Evolutionary conservation across 2,888 invertebrate species (phyloP).

Genomic region (Heliconius hortense): DNA sequence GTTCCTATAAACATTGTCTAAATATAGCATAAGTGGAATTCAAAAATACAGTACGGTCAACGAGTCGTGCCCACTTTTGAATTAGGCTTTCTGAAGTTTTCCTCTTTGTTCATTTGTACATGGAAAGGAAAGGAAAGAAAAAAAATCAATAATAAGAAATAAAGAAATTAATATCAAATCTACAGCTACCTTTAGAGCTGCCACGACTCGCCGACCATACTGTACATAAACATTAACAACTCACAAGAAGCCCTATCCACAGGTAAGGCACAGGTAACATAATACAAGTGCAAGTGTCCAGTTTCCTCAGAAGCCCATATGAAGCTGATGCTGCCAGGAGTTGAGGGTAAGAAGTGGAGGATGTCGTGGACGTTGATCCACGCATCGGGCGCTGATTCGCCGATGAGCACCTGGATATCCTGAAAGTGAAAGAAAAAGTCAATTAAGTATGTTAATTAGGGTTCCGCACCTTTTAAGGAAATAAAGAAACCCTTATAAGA

Average conservation of each 20-base stretch:
- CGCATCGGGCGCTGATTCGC: conserved; percentile 84
- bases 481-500: too few relatives aligned
- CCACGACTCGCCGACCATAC: neutral
- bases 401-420: conserved; percentile 65
- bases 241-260: conserved; percentile 52
- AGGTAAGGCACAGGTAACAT: conserved; percentile 84
- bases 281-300: conserved; percentile 93
- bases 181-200: neutral
- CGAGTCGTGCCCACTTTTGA: too few relatives aligned
- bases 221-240: conserved; percentile 37
- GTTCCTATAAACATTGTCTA: neutral
- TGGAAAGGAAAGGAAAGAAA: too few relatives aligned
- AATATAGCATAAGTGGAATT: neutral
- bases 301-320: conserved; percentile 97
- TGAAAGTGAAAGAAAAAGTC: conserved; percentile 40
- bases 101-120: too few relatives aligned
- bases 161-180: neutral
- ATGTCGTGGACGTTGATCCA: conserved; percentile 98
- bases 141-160: neutral
- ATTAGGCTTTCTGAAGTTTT: too few relatives aligned
- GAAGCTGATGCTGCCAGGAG: conserved; percentile 81
- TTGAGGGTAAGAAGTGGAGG: conserved; percentile 89
- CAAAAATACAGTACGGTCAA: neutral
- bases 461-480: too few relatives aligned
- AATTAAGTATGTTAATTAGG: neutral